A percentile compares a stretch with the other conserved stretches of the same genome.
These are phyloP conservation scores for Stictocephala bisonia DNA, from an alignment of 2,888 invertebrate genomes.

Conservation along the genomic window DNA sequence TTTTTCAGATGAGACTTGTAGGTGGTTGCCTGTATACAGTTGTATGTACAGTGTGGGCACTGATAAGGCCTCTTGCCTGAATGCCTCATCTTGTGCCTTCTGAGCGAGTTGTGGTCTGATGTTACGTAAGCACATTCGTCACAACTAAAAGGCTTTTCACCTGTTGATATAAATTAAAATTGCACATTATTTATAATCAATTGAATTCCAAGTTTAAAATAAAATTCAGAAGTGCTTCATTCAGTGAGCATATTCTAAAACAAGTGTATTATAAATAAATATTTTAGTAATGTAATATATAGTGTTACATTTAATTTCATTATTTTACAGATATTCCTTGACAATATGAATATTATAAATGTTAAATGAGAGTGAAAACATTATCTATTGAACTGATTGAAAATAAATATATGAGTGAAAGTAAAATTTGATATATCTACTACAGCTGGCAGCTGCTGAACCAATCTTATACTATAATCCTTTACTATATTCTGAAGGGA, in stretches of 20 bases:
- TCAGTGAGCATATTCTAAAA: background rate
- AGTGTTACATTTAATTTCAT: too few species aligned
- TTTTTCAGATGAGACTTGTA: conserved; percentile 82
- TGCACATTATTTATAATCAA: conserved; percentile 21
- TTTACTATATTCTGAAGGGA: too few species aligned
- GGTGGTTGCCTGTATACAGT: conserved; percentile 82
- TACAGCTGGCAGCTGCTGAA: too few species aligned
- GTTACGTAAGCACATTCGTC: conserved; percentile 77
- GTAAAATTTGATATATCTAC: too few species aligned
- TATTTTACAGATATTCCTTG: too few species aligned
- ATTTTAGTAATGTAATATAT: too few species aligned
- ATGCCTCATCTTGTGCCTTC: conserved; percentile 83
- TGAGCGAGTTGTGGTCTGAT: conserved; percentile 83
- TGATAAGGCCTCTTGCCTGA: conserved; percentile 80
- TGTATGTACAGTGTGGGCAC: conserved; percentile 83
- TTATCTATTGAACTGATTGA: too few species aligned
- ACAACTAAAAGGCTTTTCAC: conserved; percentile 83
- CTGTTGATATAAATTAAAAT: conserved; percentile 65
- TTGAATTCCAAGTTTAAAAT: background rate
- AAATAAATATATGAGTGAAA: too few species aligned
- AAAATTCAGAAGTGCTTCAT: too few species aligned
- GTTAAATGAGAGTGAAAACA: too few species aligned
- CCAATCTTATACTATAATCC: too few species aligned
- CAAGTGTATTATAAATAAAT: conserved; percentile 45
- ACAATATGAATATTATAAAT: too few species aligned